Evolutionary conservation across 2,797 vertebrate species (phyloP).

Genomic region (Pseudocheirus occidentalis): DNA sequence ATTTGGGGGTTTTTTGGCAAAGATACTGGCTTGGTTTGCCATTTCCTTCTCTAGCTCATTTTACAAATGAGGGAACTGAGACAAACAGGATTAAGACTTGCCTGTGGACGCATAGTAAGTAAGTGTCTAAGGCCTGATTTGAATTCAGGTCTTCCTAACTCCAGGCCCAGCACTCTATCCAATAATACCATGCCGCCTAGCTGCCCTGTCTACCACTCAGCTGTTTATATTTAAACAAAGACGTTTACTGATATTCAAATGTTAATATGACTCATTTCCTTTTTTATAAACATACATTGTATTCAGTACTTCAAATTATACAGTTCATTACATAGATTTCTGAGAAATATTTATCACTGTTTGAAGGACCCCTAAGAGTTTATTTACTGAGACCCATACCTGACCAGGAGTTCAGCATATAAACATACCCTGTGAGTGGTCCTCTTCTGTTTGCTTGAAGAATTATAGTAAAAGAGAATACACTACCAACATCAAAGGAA

Average conservation of each 20-base stretch:
- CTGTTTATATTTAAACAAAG: conserved; percentile 19
- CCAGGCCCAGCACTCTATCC: no score
- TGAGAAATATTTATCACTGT: neutral
- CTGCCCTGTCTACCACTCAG: neutral
- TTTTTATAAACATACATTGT: conserved; percentile 15
- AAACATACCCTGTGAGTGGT: neutral
- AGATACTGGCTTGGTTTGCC: no score
- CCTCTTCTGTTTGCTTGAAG: neutral
- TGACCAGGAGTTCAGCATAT: neutral
- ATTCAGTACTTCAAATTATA: conserved; percentile 28
- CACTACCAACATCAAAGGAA: neutral
- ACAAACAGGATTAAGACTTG: no score
- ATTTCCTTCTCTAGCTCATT: no score
- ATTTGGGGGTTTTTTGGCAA: no score
- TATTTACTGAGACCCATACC: neutral
- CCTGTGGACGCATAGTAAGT: no score
- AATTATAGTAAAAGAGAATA: neutral
- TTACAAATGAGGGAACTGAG: no score
- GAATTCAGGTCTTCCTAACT: no score
- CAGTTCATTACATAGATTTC: conserved; percentile 2
- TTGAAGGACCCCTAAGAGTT: neutral
- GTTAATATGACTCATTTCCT: neutral
- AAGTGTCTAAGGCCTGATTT: no score
- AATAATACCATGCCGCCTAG: no score
- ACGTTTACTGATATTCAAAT: neutral